A percentile compares a stretch with the other conserved stretches of the same genome.
Conservation (phyloP, 2,888 invertebrate species). For the Pimpla rufipes region DNA sequence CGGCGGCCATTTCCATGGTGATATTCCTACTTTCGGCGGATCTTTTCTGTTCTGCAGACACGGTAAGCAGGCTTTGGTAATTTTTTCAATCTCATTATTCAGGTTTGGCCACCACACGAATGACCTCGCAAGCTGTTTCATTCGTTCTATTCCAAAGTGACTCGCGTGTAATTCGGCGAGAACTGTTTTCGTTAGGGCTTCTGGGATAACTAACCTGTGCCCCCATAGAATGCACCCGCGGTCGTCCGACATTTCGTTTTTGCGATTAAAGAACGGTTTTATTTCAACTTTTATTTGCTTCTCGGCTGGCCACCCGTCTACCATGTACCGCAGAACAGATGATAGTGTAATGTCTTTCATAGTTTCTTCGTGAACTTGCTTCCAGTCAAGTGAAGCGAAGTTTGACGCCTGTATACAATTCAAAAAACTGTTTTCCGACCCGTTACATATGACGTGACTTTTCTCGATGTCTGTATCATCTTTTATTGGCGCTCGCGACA, state of each 20-base stretch:
- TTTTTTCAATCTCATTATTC: constrained; percentile 61
- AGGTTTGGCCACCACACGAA: constrained; percentile 70
- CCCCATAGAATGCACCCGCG: constrained; percentile 64
- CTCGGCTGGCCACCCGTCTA: constrained; percentile 59
- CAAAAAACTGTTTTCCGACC: constrained; percentile 3
- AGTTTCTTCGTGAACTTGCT: background rate
- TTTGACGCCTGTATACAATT: constrained; percentile 15
- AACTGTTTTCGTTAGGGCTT: constrained; percentile 30
- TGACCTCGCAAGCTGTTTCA: constrained; percentile 66
- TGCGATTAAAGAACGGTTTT: constrained; percentile 26
- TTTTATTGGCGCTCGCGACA: constrained; percentile 50
- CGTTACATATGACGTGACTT: background rate
- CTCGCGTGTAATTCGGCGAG: constrained; percentile 58
- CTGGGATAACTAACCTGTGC: constrained; percentile 56
- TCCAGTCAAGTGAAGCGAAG: constrained; percentile 30
- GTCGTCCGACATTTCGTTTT: constrained; percentile 55
- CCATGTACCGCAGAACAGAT: constrained; percentile 16
- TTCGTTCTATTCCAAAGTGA: constrained; percentile 57
- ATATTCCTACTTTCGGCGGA: constrained; percentile 44
- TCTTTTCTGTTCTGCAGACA: constrained; percentile 49
- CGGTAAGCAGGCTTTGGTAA: constrained; percentile 49
- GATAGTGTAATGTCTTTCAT: constrained; percentile 15
- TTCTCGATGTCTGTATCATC: constrained; percentile 7
- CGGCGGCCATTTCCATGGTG: constrained; percentile 69
- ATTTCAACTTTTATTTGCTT: constrained; percentile 20